These are phyloP conservation scores for Zingel zingel DNA, from an alignment of 2,113 vertebrate genomes.

Conservation along the genomic window DNA sequence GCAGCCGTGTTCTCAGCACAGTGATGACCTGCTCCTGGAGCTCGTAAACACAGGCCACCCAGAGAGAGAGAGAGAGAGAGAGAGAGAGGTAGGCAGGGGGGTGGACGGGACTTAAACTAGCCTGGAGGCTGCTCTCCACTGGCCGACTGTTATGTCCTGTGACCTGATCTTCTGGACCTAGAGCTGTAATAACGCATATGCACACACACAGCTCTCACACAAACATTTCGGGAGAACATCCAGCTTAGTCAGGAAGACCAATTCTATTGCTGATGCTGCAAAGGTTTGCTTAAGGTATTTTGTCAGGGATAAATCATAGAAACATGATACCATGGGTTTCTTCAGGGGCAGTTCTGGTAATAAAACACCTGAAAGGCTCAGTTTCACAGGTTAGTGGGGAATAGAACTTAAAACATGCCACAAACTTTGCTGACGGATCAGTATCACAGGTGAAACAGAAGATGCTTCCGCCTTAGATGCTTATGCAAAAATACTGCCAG, in stretches of 20 bases:
- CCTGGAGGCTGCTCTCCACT: slow-evolving; percentile 50
- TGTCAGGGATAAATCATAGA: background rate
- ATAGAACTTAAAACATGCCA: slow-evolving; percentile 21
- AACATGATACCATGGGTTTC: slow-evolving; percentile 10
- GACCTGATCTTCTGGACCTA: slow-evolving; percentile 67
- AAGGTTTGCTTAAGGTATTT: slow-evolving; percentile 15
- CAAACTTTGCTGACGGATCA: slow-evolving; percentile 17
- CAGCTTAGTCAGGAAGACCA: background rate
- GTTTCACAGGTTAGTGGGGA: slow-evolving; percentile 42
- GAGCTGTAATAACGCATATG: slow-evolving; percentile 59
- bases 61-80: slow-evolving; percentile 46
- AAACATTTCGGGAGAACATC: slow-evolving; percentile 13
- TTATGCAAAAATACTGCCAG: slow-evolving; percentile 70
- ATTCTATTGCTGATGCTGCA: slow-evolving; percentile 12
- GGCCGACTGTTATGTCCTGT: slow-evolving; percentile 70
- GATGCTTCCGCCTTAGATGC: slow-evolving; percentile 52
- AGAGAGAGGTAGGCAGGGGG: slow-evolving; percentile 18
- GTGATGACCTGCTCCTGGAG: slow-evolving; percentile 76
- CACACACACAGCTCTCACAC: slow-evolving; percentile 17
- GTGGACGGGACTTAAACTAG: slow-evolving; percentile 30
- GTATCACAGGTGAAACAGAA: slow-evolving; percentile 17
- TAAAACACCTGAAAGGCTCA: background rate
- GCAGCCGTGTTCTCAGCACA: slow-evolving; percentile 62
- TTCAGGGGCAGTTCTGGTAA: background rate
- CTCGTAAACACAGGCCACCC: slow-evolving; percentile 79